Conservation (phyloP, 2,888 invertebrate species). For the Nephrotoma guestfalica region DNA sequence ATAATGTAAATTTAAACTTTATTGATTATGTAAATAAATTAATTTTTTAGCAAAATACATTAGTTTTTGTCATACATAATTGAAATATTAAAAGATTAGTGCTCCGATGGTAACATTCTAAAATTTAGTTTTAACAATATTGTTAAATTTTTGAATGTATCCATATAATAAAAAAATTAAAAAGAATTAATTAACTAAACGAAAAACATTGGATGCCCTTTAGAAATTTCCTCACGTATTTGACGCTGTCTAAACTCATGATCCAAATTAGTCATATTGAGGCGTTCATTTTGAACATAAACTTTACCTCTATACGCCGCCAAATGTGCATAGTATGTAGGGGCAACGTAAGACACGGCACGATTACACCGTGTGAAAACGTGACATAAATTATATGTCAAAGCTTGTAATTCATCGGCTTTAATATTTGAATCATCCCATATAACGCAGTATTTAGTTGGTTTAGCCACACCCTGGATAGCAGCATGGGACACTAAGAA, state of each 20-base stretch:
- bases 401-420: conserved; percentile 59
- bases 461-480: conserved; percentile 69
- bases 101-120: no score
- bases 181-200: conserved; percentile 36
- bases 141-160: no score
- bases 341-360: conserved; percentile 73
- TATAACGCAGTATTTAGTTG: conserved; percentile 73
- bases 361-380: conserved; percentile 72
- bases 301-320: conserved; percentile 56
- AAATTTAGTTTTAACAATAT: no score
- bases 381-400: conserved; percentile 74
- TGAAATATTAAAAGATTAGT: no score
- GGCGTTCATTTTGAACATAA: conserved; percentile 20
- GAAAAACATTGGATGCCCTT: conserved; percentile 52
- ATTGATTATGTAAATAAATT: no score
- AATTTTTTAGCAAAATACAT: no score
- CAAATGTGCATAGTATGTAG: conserved; percentile 76
- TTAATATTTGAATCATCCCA: conserved; percentile 61
- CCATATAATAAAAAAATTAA: neutral
- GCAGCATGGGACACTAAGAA: conserved; percentile 63
- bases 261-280: conserved; percentile 30
- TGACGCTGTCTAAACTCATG: conserved; percentile 35
- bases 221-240: conserved; percentile 39
- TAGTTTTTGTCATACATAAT: no score
- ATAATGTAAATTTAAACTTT: no score